Conservation (phyloP, 2,113 vertebrate genomes). For the Chroicocephalus ridibundus region DNA sequence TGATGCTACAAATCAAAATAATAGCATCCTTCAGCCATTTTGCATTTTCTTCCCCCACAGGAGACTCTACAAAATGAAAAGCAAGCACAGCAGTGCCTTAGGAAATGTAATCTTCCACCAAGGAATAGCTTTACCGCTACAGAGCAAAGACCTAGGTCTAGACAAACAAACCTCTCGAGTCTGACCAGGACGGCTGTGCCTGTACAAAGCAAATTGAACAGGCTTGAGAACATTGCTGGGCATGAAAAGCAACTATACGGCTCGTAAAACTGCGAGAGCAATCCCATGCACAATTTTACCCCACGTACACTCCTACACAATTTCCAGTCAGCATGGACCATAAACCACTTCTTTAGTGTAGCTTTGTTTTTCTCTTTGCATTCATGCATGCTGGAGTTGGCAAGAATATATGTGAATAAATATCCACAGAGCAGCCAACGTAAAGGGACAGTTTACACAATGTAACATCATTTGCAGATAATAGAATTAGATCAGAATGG, state of each 20-base stretch:
- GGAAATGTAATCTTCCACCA: background rate
- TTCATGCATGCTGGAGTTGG: background rate
- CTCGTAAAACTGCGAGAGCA: background rate
- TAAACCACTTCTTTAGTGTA: background rate
- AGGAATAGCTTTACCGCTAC: background rate
- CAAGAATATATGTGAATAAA: background rate
- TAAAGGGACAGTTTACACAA: background rate
- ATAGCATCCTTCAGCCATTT: background rate
- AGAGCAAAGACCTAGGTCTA: background rate
- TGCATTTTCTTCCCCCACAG: background rate
- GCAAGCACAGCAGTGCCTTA: background rate
- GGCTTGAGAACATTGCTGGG: background rate
- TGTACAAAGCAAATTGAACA: background rate
- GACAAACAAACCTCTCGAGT: background rate
- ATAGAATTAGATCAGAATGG: background rate
- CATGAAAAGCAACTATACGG: background rate
- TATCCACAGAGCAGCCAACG: background rate
- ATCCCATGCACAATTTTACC: background rate
- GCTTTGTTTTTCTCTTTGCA: background rate
- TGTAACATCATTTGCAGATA: background rate
- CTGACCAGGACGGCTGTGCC: background rate
- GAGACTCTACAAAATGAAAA: background rate
- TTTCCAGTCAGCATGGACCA: background rate
- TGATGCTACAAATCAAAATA: constrained; percentile 11
- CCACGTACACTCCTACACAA: background rate